Conservation (phyloP, 2,888 invertebrate genomes). For the Chironomus tentans region DNA sequence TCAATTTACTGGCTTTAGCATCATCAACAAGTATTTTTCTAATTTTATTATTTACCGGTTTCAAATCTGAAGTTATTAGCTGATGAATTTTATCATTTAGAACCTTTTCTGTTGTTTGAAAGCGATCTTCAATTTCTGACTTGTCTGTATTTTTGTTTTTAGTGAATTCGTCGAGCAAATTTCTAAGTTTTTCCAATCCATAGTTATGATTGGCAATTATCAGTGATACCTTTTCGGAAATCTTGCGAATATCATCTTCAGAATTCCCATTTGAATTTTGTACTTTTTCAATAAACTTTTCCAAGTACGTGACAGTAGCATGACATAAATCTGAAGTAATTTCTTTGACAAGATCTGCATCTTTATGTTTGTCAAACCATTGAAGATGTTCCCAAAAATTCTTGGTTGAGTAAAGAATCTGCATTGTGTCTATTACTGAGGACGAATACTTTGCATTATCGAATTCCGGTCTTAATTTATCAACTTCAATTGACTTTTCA, state of each 20-base stretch:
- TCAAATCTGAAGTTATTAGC: not conserved
- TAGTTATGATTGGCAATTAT: not conserved
- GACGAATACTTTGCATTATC: not conserved
- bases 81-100: not conserved
- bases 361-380: not conserved
- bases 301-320: not conserved
- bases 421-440: not conserved
- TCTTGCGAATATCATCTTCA: not conserved
- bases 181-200: not conserved
- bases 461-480: not conserved
- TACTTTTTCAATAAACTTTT: not conserved
- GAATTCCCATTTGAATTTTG: not conserved
- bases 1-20: not conserved
- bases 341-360: not conserved
- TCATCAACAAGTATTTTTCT: not conserved
- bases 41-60: not conserved
- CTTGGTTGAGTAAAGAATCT: not conserved
- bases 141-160: not conserved
- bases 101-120: not conserved
- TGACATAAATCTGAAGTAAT: not conserved
- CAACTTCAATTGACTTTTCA: not conserved
- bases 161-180: not conserved
- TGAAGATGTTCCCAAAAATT: constrained; percentile 3
- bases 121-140: not conserved
- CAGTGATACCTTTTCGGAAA: not conserved